Percentiles rank a stretch among this genome's conserved stretches.
These are phyloP conservation scores for Platichthys stellatus DNA, from an alignment of 2,113 vertebrate species.

Conservation along the genomic window DNA sequence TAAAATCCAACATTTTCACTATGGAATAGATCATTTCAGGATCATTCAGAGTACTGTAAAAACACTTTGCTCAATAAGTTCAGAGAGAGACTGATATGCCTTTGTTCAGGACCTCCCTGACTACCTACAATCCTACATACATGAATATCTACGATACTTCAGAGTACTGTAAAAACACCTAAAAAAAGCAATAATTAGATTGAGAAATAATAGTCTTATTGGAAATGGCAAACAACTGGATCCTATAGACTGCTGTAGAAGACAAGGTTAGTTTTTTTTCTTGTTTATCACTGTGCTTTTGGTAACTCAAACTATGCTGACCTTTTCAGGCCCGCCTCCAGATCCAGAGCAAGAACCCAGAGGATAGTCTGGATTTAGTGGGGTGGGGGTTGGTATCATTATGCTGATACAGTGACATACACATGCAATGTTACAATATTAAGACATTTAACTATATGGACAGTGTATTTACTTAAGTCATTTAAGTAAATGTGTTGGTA, in stretches of 20 bases:
- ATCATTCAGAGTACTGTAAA: too few relatives aligned
- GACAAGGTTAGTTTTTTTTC: neutral
- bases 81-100: too few relatives aligned
- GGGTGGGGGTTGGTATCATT: too few relatives aligned
- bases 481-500: too few relatives aligned
- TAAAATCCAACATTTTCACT: too few relatives aligned
- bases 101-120: too few relatives aligned
- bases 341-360: neutral
- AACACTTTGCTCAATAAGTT: too few relatives aligned
- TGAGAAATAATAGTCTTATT: neutral
- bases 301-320: constrained; percentile 15
- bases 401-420: neutral
- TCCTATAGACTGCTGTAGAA: neutral
- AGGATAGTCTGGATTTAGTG: neutral
- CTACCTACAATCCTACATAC: too few relatives aligned
- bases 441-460: neutral
- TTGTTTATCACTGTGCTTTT: neutral
- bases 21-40: too few relatives aligned
- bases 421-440: neutral
- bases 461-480: too few relatives aligned
- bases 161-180: too few relatives aligned
- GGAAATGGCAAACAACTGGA: neutral
- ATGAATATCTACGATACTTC: too few relatives aligned
- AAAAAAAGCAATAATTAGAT: neutral
- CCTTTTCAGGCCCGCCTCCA: constrained; percentile 26